These are phyloP conservation scores for Hirtodrosophila duncani DNA, from an alignment of 2,888 invertebrate species.

Conservation along the genomic window DNA sequence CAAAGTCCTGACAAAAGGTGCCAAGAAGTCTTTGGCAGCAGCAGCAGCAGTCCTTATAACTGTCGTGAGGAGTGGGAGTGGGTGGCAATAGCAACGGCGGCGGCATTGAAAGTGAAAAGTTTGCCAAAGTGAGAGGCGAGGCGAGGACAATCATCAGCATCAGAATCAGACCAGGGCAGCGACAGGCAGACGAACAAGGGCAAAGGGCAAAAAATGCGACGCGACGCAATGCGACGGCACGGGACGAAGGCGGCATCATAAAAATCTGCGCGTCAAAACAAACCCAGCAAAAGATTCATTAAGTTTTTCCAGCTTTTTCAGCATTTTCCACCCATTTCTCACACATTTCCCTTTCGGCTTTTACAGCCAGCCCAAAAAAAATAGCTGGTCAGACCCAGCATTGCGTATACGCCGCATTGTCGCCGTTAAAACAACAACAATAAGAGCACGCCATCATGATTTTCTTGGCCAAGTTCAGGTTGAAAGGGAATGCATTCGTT, in stretches of 20 bases:
- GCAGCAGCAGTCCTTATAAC: not conserved
- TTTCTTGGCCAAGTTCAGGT: too few species aligned
- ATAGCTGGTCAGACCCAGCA: too few species aligned
- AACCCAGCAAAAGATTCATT: constrained; percentile 57
- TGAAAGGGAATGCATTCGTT: too few species aligned
- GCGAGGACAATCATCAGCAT: constrained; percentile 13
- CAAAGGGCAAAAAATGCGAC: not conserved
- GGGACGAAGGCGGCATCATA: constrained; percentile 27
- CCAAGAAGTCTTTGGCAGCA: constrained; percentile 40
- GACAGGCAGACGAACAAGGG: not conserved
- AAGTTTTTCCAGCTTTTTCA: constrained; percentile 40
- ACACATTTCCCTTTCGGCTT: not conserved
- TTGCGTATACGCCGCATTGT: too few species aligned
- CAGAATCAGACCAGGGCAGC: constrained; percentile 1
- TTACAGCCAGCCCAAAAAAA: too few species aligned
- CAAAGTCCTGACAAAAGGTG: constrained; percentile 50
- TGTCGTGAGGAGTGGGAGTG: not conserved
- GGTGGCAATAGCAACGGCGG: not conserved
- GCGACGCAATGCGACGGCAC: too few species aligned
- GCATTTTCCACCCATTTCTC: not conserved
- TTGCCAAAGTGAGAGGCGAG: constrained; percentile 58
- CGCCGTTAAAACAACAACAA: too few species aligned
- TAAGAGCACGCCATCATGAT: too few species aligned
- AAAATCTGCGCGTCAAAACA: constrained; percentile 60
- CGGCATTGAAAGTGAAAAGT: constrained; percentile 63